Evolutionary conservation across 2,888 invertebrate species (phyloP).

Genomic region (Tenthredo livida): DNA sequence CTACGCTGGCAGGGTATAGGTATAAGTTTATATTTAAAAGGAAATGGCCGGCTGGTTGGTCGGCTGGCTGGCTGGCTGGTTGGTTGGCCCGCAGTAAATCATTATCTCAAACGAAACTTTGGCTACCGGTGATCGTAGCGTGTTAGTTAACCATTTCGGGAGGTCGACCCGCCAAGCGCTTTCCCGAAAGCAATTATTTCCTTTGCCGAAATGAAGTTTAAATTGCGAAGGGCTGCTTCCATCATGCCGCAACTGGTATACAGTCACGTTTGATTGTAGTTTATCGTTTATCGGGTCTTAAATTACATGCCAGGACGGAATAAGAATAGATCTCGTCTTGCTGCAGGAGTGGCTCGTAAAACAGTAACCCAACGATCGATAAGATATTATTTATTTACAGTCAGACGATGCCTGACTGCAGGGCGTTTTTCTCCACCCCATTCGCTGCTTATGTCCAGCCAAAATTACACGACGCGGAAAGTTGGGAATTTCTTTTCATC

Average conservation of each 20-base stretch:
- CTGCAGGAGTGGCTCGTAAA: constrained; percentile 50
- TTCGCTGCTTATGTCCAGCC: not conserved
- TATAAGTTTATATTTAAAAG: constrained; percentile 41
- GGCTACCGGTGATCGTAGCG: constrained; percentile 64
- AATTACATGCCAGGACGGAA: constrained; percentile 50
- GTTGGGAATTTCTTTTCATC: not conserved
- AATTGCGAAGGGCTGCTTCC: constrained; percentile 63
- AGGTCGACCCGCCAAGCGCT: constrained; percentile 61
- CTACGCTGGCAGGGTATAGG: not conserved
- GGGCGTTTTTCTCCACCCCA: not conserved
- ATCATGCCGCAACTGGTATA: constrained; percentile 54
- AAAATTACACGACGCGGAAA: not conserved
- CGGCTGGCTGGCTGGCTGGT: not conserved
- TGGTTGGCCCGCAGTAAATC: constrained; percentile 36
- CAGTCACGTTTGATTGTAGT: constrained; percentile 60
- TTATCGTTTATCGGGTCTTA: constrained; percentile 58
- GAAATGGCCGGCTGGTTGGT: constrained; percentile 6
- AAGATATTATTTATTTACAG: constrained; percentile 46
- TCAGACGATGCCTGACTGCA: not conserved
- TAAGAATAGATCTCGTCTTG: constrained; percentile 46
- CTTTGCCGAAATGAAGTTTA: constrained; percentile 74
- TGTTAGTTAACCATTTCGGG: constrained; percentile 71
- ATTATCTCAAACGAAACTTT: constrained; percentile 49
- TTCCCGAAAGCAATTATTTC: constrained; percentile 71
- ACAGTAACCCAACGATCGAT: constrained; percentile 14